These are phyloP conservation scores for Pelmatolapia mariae DNA, from an alignment of 2,113 vertebrate genomes.

Conservation along the genomic window DNA sequence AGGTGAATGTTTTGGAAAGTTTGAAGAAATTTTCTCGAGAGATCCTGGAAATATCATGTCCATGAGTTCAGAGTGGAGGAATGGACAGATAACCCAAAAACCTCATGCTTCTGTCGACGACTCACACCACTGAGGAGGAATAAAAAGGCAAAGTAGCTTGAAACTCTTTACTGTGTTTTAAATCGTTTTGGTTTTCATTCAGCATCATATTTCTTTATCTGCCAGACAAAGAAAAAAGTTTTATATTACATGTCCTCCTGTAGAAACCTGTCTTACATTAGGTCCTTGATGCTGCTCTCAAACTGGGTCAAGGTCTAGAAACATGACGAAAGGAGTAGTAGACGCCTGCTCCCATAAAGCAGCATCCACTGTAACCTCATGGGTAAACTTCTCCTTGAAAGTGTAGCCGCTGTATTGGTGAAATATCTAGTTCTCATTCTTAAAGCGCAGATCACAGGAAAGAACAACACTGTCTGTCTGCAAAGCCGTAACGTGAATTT, in stretches of 20 bases:
- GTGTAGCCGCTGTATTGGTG: not conserved
- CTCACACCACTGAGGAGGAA: not conserved
- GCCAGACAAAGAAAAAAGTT: not conserved
- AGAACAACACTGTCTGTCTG: not conserved
- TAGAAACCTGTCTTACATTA: not conserved
- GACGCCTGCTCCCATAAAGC: not conserved
- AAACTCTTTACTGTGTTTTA: not conserved
- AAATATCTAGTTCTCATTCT: not conserved
- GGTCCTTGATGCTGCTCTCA: slow-evolving; percentile 15
- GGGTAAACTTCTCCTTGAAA: slow-evolving; percentile 29
- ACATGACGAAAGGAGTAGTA: not conserved
- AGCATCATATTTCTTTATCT: not conserved
- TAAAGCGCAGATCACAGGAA: not conserved
- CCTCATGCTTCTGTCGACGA: not conserved
- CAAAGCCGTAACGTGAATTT: not conserved
- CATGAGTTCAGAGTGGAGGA: not conserved
- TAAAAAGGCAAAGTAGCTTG: not conserved
- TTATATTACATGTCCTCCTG: not conserved
- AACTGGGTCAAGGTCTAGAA: slow-evolving; percentile 49
- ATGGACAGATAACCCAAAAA: not conserved
- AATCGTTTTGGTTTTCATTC: not conserved
- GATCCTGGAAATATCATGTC: not conserved
- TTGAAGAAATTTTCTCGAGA: not conserved
- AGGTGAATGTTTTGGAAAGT: not conserved
- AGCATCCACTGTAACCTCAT: slow-evolving; percentile 10